Percentiles rank a stretch among this genome's conserved stretches.
Evolutionary conservation across 2,113 vertebrate genomes (phyloP).

Genomic region (Etheostoma spectabile): DNA sequence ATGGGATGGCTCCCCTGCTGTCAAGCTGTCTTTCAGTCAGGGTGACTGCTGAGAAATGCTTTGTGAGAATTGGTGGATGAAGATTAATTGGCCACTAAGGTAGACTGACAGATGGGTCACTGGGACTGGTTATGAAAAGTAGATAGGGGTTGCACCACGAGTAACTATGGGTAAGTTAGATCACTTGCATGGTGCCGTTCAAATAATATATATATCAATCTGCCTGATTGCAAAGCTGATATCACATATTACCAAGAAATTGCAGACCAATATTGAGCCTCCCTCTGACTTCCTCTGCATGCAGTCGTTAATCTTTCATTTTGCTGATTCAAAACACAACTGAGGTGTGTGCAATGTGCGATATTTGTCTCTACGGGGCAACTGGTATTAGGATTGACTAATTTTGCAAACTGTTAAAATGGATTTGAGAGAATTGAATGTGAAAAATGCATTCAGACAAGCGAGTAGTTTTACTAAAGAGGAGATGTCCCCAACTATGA

Average conservation of each 20-base stretch:
- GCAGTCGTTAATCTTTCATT: slow-evolving; percentile 24
- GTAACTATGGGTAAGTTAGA: background rate
- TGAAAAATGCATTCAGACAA: background rate
- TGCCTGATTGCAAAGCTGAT: background rate
- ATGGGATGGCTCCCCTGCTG: slow-evolving; percentile 40
- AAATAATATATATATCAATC: slow-evolving; percentile 10
- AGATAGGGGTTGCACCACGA: background rate
- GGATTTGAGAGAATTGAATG: background rate
- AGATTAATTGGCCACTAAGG: slow-evolving; percentile 28
- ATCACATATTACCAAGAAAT: slow-evolving; percentile 64
- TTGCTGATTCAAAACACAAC: slow-evolving; percentile 4
- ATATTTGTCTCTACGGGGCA: background rate
- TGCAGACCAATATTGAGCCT: slow-evolving; percentile 33
- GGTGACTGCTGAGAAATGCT: slow-evolving; percentile 35
- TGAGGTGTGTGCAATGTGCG: background rate
- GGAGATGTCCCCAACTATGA: background rate
- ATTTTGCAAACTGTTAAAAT: background rate
- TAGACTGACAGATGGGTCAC: slow-evolving; percentile 41
- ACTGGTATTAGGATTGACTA: background rate
- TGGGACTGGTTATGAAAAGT: slow-evolving; percentile 13
- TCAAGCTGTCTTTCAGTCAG: slow-evolving; percentile 49
- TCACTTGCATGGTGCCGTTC: slow-evolving; percentile 12
- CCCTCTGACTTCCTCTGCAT: slow-evolving; percentile 10
- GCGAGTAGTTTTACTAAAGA: background rate
- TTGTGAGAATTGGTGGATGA: slow-evolving; percentile 7